These are phyloP conservation scores for Pseudococcus jackbeardsleyi DNA, from an alignment of 2,888 invertebrate genomes.

Conservation along the genomic window DNA sequence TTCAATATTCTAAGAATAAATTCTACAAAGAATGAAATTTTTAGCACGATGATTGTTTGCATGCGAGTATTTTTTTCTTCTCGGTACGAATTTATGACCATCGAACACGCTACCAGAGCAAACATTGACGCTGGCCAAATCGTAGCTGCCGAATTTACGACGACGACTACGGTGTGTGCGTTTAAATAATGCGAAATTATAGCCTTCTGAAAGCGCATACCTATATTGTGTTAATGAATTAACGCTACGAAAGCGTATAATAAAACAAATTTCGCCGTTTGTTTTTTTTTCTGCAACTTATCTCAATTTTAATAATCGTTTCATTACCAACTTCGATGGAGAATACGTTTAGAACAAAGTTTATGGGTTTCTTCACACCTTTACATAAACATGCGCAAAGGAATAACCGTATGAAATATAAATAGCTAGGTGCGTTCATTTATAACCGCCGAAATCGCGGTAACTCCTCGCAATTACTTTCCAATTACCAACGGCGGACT, in stretches of 20 bases:
- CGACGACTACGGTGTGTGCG: background rate
- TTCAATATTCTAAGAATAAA: no score
- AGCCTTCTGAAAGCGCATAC: background rate
- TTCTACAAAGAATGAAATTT: background rate
- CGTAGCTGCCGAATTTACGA: background rate
- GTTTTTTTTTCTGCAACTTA: background rate
- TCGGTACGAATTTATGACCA: background rate
- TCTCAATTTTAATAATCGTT: background rate
- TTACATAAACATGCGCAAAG: background rate
- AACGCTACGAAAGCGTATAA: background rate
- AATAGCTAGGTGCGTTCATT: background rate
- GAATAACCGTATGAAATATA: background rate
- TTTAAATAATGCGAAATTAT: background rate
- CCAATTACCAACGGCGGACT: background rate
- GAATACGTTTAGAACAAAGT: background rate
- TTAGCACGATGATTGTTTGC: constrained; percentile 5
- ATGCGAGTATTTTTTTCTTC: background rate
- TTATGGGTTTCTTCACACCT: background rate
- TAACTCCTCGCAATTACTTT: background rate
- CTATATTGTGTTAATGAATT: background rate
- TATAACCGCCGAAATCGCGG: background rate
- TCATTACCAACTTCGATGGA: background rate
- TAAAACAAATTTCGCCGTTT: background rate
- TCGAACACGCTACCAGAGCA: background rate
- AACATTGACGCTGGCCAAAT: background rate